These are phyloP conservation scores for Stenodera caucasica DNA, from an alignment of 2,888 invertebrate species.

Conservation along the genomic window DNA sequence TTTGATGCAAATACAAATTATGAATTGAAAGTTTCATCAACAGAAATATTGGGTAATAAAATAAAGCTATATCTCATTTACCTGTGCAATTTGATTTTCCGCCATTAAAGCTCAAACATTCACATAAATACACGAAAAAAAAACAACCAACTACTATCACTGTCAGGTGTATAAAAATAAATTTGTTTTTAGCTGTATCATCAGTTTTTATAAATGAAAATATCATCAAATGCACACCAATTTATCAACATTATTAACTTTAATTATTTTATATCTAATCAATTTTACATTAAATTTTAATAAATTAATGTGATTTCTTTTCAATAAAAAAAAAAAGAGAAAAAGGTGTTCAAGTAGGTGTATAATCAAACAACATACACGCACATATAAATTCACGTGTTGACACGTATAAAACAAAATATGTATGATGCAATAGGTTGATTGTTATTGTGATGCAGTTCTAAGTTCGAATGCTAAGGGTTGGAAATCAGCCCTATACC, in stretches of 20 bases:
- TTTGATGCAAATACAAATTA: too few relatives aligned
- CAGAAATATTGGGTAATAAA: too few relatives aligned
- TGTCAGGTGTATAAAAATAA: constrained; percentile 17
- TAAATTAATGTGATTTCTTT: not conserved
- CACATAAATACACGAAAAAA: not conserved
- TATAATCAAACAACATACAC: not conserved
- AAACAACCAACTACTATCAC: constrained; percentile 31
- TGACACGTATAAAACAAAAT: constrained; percentile 1
- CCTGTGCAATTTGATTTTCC: constrained; percentile 63
- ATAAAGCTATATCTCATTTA: constrained; percentile 41
- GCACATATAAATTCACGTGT: not conserved
- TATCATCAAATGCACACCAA: not conserved
- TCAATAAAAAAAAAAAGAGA: not conserved
- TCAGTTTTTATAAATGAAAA: not conserved
- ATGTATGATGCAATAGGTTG: not conserved
- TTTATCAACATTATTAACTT: not conserved
- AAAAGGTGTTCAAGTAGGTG: not conserved
- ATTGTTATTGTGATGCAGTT: not conserved
- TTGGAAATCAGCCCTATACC: not conserved
- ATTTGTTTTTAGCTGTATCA: not conserved
- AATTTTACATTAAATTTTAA: not conserved
- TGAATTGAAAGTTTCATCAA: too few relatives aligned
- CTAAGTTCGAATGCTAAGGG: constrained; percentile 1
- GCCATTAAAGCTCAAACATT: constrained; percentile 52
- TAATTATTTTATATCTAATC: not conserved